These are phyloP conservation scores for Mormyrops attenuatus DNA, from an alignment of 2,797 vertebrate species.

Conservation along the genomic window DNA sequence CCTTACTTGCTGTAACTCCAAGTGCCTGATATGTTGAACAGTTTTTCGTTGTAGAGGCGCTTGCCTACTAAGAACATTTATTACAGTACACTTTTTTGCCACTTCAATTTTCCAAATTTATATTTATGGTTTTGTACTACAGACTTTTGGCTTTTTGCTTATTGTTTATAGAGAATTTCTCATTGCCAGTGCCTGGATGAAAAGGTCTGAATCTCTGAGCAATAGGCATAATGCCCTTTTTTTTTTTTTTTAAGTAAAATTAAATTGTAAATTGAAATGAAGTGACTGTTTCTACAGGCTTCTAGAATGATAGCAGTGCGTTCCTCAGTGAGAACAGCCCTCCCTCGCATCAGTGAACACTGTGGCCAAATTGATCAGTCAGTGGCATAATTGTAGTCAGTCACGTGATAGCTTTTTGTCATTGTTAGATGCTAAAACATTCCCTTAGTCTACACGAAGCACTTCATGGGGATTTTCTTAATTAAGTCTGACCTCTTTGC, in stretches of 20 bases:
- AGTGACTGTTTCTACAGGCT: conserved; percentile 23
- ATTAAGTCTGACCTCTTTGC: conserved; percentile 25
- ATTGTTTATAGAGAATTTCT: conserved; percentile 38
- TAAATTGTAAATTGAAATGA: conserved; percentile 29
- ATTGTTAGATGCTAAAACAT: conserved; percentile 51
- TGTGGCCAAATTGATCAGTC: conserved; percentile 7
- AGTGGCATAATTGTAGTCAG: conserved; percentile 9
- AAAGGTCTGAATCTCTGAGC: conserved; percentile 38
- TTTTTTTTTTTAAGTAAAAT: no score
- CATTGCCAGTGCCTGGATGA: conserved; percentile 49
- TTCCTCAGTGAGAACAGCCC: conserved; percentile 33
- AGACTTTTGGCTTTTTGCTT: conserved; percentile 53
- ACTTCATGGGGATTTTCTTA: conserved; percentile 38
- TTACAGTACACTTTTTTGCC: conserved; percentile 63
- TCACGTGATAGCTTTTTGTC: neutral
- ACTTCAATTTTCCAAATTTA: conserved; percentile 51
- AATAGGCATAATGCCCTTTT: conserved; percentile 47
- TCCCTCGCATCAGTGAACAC: conserved; percentile 30
- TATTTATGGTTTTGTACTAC: conserved; percentile 59
- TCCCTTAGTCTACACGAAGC: conserved; percentile 54
- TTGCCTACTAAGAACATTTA: conserved; percentile 67
- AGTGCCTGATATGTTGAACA: conserved; percentile 75
- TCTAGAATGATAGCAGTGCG: conserved; percentile 32
- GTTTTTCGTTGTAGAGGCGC: conserved; percentile 71
- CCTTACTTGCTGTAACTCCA: conserved; percentile 78